Evolutionary conservation across 2,797 vertebrate genomes (phyloP), one percentile per base, ranked within the genome.

Genomic region (Sebastolobus alascanus): DNA sequence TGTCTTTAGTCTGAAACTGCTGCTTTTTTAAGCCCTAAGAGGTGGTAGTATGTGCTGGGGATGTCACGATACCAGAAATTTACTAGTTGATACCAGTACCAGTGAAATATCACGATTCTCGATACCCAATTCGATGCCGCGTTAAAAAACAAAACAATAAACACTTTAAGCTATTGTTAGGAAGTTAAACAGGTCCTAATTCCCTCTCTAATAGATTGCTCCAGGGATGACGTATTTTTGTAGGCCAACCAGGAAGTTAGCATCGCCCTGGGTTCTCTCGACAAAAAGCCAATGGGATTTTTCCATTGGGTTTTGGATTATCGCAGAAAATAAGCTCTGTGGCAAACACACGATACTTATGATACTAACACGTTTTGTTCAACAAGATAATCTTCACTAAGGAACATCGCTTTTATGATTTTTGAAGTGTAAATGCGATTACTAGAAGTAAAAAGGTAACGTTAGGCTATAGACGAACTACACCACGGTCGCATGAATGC

Each of bases 141-240:
- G 18, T 52, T 52, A 52, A 52, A 52, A 52, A 52, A 52, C 18
- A 52, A 52, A 52, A 52, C 18, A 52, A 52, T 52, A 52, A 52
- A 4, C 0, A 8, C 9, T 20, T 52, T n/a, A 0, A 50, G 18
- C 46, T 52, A 9, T 8, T 52, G 46, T 52, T 52, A 52, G 4
- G 46, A 20, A 52, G 8, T n/a, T 50, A 50, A 50, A 18, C 46
- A 52, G 18, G 46, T 52, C 46, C n/a, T 52, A n/a, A 52, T 52
- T 52, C 46, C 46, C 20, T n/a, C 46, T 3, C 46, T 52, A 52
- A 52, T 52, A 2, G 20, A 52, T 18, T 52, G 46, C 46, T 52
- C 18, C 46, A 52, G 0, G 46, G 0, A n/a, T 20, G 0, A 50
- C 18, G 20, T 52, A n/a, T 52, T n/a, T 52, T 52, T 52, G 0